Conservation (phyloP, 2,113 vertebrate species). For the Hydropotes inermis region DNA sequence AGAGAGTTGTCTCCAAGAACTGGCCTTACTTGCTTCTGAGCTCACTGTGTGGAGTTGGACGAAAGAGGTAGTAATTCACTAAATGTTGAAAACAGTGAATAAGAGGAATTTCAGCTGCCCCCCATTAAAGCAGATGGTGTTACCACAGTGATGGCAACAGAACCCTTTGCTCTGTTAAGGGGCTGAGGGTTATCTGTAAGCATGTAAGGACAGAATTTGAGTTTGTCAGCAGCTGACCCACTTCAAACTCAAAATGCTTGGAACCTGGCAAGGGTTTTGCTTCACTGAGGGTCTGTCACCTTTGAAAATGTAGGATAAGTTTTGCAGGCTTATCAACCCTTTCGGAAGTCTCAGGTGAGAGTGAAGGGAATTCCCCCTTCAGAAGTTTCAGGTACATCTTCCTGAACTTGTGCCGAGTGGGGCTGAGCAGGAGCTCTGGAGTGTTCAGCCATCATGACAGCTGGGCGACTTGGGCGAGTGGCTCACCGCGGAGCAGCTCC, state of each 20-base stretch:
- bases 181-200: neutral
- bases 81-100: neutral
- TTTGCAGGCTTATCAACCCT: neutral
- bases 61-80: neutral
- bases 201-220: neutral
- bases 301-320: neutral
- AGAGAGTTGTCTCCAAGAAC: neutral
- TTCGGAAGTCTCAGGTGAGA: neutral
- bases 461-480: neutral
- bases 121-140: neutral
- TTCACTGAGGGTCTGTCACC: neutral
- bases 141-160: neutral
- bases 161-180: neutral
- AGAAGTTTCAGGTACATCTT: neutral
- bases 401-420: neutral
- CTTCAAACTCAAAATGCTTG: neutral
- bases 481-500: neutral
- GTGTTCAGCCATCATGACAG: neutral
- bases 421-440: neutral
- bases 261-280: neutral
- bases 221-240: neutral
- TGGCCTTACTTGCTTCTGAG: neutral
- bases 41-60: neutral
- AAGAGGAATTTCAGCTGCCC: neutral
- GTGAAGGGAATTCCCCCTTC: neutral